Evolutionary conservation across 2,797 vertebrate genomes (phyloP), one percentile per base, ranked within the genome.

Genomic region (Craterocephalus amniculus): DNA sequence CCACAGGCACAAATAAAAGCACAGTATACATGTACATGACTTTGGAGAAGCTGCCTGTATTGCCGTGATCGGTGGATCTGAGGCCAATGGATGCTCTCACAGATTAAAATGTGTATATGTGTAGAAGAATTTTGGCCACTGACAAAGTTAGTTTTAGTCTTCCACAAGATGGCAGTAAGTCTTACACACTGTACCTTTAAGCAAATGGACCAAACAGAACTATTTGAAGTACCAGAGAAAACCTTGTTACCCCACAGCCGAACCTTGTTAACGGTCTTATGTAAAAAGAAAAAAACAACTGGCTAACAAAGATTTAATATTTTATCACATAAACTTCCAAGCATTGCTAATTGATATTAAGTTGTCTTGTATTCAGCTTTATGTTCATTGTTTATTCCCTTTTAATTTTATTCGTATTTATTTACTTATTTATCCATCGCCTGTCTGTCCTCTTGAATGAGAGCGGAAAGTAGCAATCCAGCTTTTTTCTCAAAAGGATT

Each of bases 391-490:
- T 80, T 72, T 80, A 60, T 79, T 16, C 35, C 32, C 40, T 36
- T 70, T 59, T 71, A 58, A 24, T 48, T 48, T 48, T 48, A 6
- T 45, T 45, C 43, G 9, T 48, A 10, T 48, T 48, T 48, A 48
- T 43, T 43, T 43, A 20, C 40, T 43, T 20, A 43, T 9, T 48
- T n/a, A n/a, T 48, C 20, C 7, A 7, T 10, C 8, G 20, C 9
- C 22, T 64, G 58, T 67, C 52, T 11, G 26, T 82, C 59, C 63
- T 71, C 49, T 48, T 58, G 26, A 68, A 86, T 71, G 57, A 80
- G 59, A 78, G 35, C 62, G 77, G 63, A 83, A 66, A 84, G 65
- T 68, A 52, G 63, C 81, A 64, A 68, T 71, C 38, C 45, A 36
- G 43, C 51, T 45, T 67, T 26, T 79, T 80, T 85, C 75, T 71